Evolutionary conservation across 2,888 invertebrate species (phyloP), one percentile per base, ranked within the genome.

Genomic region (Tineola bisselliella): DNA sequence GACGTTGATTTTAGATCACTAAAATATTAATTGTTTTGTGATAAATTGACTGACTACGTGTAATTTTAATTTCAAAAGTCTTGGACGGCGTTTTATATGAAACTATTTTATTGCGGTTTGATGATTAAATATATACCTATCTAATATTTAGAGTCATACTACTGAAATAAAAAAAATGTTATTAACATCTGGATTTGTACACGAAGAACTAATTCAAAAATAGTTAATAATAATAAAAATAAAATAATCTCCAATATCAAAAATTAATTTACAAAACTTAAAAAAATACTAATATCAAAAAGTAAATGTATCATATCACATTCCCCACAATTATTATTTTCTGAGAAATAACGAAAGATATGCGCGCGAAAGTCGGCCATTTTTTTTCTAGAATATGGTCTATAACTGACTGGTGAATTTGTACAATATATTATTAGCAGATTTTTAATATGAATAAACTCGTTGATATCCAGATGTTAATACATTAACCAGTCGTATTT

Each of bases 401-500:
- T 25, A 25, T 25, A 25, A 25, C 25, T 25, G 25, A 25, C 25
- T 25, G 25, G 6, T 25, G 25, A 25, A 25, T 25, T 25, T 25
- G 25, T 25, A 4, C 25, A 25, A 25, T 25, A 6, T 25, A 4
- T n/a, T n/a, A n/a, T n/a, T n/a, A n/a, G n/a, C n/a, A n/a, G n/a
- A n/a, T n/a, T 8, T 31, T 8, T 8, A 31, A 31, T 31, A 31
- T 31, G 31, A 31, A 13, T 13, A 44, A 44, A 44, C n/a, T 13
- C 44, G n/a, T 44, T 44, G 44, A 48, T 38, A 38, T 48, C 48
- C 48, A 48, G 48, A 48, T 48, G 15, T 48, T 17, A 48, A 48
- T 48, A 48, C 48, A 33, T 58, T 58, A 58, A 5, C 31, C 33
- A 58, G 58, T 58, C 58, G 15, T 58, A 17, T 58, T 58, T 31